Percentiles rank a stretch among this genome's conserved stretches.
phyloP scores from a whole-genome alignment of 2,888 invertebrate species.

The Zhengitettix transpicula region DNA sequence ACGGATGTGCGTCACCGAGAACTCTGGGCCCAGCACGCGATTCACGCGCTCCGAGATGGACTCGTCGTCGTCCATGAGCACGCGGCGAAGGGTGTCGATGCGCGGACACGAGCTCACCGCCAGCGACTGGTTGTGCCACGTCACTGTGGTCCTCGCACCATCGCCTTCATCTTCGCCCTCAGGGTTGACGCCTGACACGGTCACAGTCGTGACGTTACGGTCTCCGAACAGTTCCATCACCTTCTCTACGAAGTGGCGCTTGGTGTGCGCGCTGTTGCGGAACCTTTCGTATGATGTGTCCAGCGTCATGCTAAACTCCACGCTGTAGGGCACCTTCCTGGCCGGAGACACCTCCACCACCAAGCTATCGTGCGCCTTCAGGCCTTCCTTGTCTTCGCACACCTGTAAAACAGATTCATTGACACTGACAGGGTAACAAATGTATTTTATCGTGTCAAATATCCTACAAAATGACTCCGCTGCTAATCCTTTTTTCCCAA shows the following conservation, averaged over 20 bases:
- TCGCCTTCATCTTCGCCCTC: constrained; percentile 57
- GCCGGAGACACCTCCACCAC: constrained; percentile 56
- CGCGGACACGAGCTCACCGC: constrained; percentile 59
- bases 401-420: constrained; percentile 33
- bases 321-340: constrained; percentile 45
- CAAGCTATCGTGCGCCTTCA: constrained; percentile 61
- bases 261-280: constrained; percentile 49
- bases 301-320: constrained; percentile 67
- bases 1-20: constrained; percentile 47
- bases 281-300: constrained; percentile 52
- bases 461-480: no score
- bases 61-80: constrained; percentile 52
- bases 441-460: no score
- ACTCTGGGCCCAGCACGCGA: constrained; percentile 50
- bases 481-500: no score
- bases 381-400: constrained; percentile 55
- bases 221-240: constrained; percentile 63
- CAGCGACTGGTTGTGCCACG: constrained; percentile 59
- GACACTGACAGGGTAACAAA: no score
- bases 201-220: constrained; percentile 50
- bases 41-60: constrained; percentile 39
- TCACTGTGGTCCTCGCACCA: constrained; percentile 25
- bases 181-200: constrained; percentile 44
- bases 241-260: constrained; percentile 67
- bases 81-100: constrained; percentile 51